These are phyloP conservation scores for Limnephilus auricula DNA, from an alignment of 2,888 invertebrate genomes.

Conservation along the genomic window DNA sequence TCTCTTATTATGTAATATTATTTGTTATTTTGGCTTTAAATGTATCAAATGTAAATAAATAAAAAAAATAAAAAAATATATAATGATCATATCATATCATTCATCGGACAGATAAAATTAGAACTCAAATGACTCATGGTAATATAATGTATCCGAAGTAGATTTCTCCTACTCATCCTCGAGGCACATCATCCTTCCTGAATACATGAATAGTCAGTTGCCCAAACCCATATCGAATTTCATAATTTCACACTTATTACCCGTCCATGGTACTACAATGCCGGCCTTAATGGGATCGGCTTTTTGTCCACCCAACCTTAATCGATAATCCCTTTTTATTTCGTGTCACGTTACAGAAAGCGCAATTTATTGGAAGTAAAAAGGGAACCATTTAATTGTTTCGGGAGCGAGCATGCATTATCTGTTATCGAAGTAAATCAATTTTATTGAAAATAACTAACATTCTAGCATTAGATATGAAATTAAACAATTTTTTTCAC, in stretches of 20 bases:
- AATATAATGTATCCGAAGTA: background rate
- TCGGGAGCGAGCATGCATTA: background rate
- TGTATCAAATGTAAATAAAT: too few species aligned
- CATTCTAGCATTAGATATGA: too few species aligned
- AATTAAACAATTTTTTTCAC: too few species aligned
- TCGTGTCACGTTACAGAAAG: conserved; percentile 43
- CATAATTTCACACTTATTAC: conserved; percentile 66
- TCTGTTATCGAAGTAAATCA: background rate
- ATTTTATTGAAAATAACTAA: background rate
- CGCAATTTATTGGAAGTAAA: conserved; percentile 34
- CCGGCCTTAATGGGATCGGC: conserved; percentile 57
- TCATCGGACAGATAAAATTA: too few species aligned
- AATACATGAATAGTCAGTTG: conserved; percentile 38
- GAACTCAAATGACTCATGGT: background rate
- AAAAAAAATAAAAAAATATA: too few species aligned
- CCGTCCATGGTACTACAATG: conserved; percentile 51
- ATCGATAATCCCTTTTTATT: conserved; percentile 62
- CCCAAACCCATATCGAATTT: conserved; percentile 61
- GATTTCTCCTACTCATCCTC: conserved; percentile 5
- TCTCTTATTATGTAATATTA: too few species aligned
- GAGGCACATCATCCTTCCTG: background rate
- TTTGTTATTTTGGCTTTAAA: too few species aligned
- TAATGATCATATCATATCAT: too few species aligned
- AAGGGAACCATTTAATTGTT: background rate
- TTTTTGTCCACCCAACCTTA: conserved; percentile 55